Base-by-base conservation (phyloP, 2,113 vertebrate species). In the Lagopus muta region DNA sequence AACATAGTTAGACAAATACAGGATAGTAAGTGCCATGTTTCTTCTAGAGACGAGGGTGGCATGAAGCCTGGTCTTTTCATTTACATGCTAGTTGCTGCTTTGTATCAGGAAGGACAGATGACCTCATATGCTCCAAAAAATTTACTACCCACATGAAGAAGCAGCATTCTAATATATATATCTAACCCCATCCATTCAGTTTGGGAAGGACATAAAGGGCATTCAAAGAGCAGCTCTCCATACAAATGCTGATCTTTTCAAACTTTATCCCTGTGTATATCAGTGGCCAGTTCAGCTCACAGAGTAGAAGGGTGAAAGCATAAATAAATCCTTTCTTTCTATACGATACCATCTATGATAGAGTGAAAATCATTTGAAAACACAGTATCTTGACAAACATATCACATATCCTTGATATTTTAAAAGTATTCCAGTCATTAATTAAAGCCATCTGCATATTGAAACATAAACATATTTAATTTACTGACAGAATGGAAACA, bases 1-100 rank as follows among this genome's bases (percentile, higher is more conserved):
- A 85, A 85, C 12, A 79, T 14, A 10, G 40, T 96, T 90, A 95
- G 94, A 89, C 14, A 90, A 75, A 73, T 10, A 34, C 62, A 54
- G 13, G 3, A 42, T 40, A 20, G 47, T 45, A 81, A 57, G 69
- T 52, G 60, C 78, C 50, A 36, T 6, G 10, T 13, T 85, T 93
- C 48, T 65, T 7, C 38, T 57, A 71, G 48, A 36, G 38, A 65
- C 71, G 9, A 47, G n/a, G n/a, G 32, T 21, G 11, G n/a, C 34
- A 62, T 9, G 12, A 50, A 80, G 30, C 19, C 85, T 86, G 43
- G 38, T 71, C 60, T 88, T 82, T 83, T 71, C 47, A 73, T 40
- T 48, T 47, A 81, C 25, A 40, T 36, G 18, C 5, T 57, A 50
- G 74, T 34, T 55, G 32, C n/a, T 71, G 42, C 71, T 85, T 92